These are phyloP conservation scores for Sphyrna mokarran DNA, from an alignment of 2,113 vertebrate species.

Conservation along the genomic window DNA sequence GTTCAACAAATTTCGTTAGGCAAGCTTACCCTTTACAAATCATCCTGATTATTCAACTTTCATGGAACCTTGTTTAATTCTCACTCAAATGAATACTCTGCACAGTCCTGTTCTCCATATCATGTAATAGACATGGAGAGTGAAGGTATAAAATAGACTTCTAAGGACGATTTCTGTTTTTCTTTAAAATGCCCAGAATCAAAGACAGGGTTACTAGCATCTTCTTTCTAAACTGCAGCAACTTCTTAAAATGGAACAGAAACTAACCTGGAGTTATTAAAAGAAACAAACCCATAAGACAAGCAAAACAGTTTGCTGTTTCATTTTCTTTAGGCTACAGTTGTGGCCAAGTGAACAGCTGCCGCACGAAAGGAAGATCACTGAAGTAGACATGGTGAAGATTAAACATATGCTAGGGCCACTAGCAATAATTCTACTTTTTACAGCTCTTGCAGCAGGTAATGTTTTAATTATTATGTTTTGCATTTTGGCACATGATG, in stretches of 20 bases:
- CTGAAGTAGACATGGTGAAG: not conserved
- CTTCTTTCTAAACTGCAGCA: conserved; percentile 5
- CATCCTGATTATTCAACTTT: too few species aligned
- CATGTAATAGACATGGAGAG: not conserved
- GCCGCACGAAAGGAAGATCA: not conserved
- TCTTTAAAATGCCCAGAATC: not conserved
- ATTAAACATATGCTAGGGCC: not conserved
- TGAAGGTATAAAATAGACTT: not conserved
- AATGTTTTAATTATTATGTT: not conserved
- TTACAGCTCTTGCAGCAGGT: not conserved
- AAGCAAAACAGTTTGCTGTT: conserved; percentile 13
- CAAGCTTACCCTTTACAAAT: too few species aligned
- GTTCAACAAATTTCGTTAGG: not conserved
- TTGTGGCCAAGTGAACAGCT: not conserved
- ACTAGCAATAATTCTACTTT: conserved; percentile 17
- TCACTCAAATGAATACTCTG: not conserved
- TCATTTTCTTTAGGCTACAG: not conserved
- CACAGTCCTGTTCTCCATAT: not conserved
- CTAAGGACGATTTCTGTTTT: not conserved
- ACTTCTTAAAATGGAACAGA: conserved; percentile 29
- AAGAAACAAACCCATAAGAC: not conserved
- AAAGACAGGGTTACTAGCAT: not conserved
- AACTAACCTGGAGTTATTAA: conserved; percentile 11
- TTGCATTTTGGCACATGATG: not conserved
- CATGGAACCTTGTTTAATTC: not conserved